Evolutionary conservation across 1,140 invertebrate genomes (phyloP).

Genomic region (Brachionus koreanus): DNA sequence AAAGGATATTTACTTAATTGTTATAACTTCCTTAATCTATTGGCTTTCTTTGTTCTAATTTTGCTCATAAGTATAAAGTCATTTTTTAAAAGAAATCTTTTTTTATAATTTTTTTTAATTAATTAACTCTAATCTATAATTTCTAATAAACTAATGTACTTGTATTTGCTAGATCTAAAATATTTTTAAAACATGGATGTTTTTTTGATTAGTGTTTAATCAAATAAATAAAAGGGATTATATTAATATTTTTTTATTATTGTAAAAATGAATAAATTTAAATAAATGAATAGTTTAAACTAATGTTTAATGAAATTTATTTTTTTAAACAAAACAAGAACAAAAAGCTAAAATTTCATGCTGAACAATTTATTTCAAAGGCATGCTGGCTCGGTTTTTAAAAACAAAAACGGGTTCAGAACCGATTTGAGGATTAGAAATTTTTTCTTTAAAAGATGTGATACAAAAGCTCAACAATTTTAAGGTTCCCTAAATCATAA

Average conservation of each 20-base stretch:
- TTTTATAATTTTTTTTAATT: neutral
- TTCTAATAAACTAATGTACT: neutral
- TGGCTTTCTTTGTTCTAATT: slow-evolving; percentile 7
- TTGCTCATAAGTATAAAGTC: neutral
- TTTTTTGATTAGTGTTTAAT: slow-evolving; percentile 4
- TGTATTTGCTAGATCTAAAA: neutral
- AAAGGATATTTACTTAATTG: neutral
- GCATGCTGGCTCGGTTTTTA: too few species aligned
- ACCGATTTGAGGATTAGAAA: too few species aligned
- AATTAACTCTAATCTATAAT: neutral
- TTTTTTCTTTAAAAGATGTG: too few species aligned
- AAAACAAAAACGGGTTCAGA: too few species aligned
- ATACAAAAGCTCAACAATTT: too few species aligned
- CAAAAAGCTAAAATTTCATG: neutral
- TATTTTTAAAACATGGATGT: neutral
- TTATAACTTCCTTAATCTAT: slow-evolving; percentile 7
- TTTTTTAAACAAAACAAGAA: neutral
- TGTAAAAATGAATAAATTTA: neutral
- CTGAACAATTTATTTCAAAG: neutral
- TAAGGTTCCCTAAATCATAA: too few species aligned
- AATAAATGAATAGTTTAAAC: neutral
- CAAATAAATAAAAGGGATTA: neutral
- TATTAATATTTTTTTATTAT: neutral
- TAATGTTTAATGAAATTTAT: neutral
- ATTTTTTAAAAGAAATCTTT: neutral